A percentile compares a stretch with the other conserved stretches of the same genome.
Conservation (phyloP, 2,888 invertebrate species). For the Ormyrus thymus region DNA sequence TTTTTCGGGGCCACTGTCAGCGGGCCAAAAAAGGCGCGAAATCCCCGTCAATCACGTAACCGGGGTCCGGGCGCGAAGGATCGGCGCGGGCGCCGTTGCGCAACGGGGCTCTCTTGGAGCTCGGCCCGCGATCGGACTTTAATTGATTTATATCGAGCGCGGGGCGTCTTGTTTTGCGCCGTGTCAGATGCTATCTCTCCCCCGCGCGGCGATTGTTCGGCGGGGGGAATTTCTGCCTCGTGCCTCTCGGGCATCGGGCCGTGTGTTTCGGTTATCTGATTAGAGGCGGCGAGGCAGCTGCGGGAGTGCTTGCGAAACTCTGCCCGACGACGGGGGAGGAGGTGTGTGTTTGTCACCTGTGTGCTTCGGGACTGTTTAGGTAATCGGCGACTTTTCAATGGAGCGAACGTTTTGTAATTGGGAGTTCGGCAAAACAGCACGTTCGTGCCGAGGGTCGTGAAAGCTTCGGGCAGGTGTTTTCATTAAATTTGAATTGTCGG, state of each 20-base stretch:
- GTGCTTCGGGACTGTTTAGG: background rate
- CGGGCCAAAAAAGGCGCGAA: constrained; percentile 1
- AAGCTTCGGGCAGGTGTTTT: too few relatives aligned
- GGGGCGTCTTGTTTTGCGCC: background rate
- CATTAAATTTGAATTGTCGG: too few relatives aligned
- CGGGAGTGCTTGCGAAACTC: background rate
- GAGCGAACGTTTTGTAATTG: too few relatives aligned
- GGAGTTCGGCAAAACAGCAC: too few relatives aligned
- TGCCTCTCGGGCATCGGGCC: background rate
- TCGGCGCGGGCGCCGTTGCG: constrained; percentile 14
- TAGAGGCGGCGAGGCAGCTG: background rate
- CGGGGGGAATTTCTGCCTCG: background rate
- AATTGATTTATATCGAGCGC: constrained; percentile 37
- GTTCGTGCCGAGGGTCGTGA: too few relatives aligned
- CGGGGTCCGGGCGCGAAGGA: constrained; percentile 36
- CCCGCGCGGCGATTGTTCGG: background rate
- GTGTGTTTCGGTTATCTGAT: constrained; percentile 3
- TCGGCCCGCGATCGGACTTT: constrained; percentile 39
- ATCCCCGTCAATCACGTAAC: constrained; percentile 20
- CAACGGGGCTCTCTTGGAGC: constrained; percentile 38
- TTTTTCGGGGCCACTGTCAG: constrained; percentile 13
- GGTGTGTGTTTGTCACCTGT: background rate
- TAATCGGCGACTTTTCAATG: too few relatives aligned
- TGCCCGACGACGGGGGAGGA: background rate
- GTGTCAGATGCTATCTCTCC: background rate